phyloP scores from a whole-genome alignment of 2,113 vertebrate genomes.

The Hemiscyllium ocellatum region DNA sequence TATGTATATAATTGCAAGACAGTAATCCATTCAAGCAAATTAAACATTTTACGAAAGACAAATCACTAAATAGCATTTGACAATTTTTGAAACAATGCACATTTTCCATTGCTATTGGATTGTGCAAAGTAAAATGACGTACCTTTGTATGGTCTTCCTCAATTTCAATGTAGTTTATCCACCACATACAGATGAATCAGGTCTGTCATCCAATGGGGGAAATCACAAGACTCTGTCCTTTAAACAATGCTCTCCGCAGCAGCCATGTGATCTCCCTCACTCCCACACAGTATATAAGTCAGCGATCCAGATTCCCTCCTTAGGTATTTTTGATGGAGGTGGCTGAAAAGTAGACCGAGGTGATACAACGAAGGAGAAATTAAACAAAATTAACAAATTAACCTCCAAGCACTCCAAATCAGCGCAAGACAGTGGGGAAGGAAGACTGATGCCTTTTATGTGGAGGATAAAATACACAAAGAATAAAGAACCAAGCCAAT shows the following conservation, averaged over 20 bases:
- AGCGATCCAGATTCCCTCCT: slow-evolving; percentile 13
- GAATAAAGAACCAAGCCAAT: slow-evolving; percentile 15
- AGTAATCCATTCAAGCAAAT: not conserved
- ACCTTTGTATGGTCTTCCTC: slow-evolving; percentile 7
- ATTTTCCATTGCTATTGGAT: not conserved
- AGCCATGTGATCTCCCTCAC: slow-evolving; percentile 30
- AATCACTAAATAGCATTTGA: not conserved
- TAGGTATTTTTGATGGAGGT: slow-evolving; percentile 31
- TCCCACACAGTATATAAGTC: not conserved
- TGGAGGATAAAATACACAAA: slow-evolving; percentile 29
- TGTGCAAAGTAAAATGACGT: not conserved
- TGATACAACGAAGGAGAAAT: slow-evolving; percentile 35
- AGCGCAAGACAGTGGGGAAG: slow-evolving; percentile 15
- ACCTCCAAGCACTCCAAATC: slow-evolving; percentile 27
- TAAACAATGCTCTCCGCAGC: slow-evolving; percentile 4
- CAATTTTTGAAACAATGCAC: not conserved
- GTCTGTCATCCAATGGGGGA: slow-evolving; percentile 28
- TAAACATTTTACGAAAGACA: not conserved
- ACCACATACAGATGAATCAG: slow-evolving; percentile 28
- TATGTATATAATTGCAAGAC: not conserved
- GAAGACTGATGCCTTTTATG: slow-evolving; percentile 1
- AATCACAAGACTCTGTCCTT: slow-evolving; percentile 32
- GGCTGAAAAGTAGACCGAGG: slow-evolving; percentile 35
- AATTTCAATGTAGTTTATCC: slow-evolving; percentile 29
- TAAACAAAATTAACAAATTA: slow-evolving; percentile 33